Conservation (phyloP, 2,113 vertebrate genomes). For the Orcinus orca region DNA sequence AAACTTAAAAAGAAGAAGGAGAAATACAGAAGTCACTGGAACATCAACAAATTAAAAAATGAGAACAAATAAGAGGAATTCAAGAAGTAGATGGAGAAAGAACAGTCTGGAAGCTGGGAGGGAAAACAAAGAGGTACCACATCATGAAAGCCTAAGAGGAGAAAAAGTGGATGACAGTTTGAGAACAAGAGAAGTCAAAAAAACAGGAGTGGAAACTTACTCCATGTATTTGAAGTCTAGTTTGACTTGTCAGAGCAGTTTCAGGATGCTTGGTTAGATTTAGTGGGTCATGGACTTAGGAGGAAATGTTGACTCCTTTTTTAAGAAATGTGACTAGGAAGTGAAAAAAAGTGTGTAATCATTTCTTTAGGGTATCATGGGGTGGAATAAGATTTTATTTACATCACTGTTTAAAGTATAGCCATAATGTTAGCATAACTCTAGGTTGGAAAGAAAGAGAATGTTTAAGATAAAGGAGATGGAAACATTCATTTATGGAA, state of each 20-base stretch:
- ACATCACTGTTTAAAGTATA: neutral
- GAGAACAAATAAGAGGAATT: neutral
- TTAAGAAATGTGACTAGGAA: neutral
- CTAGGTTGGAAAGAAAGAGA: neutral
- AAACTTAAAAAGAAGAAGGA: neutral
- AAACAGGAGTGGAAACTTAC: neutral
- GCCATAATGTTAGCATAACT: neutral
- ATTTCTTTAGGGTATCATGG: neutral
- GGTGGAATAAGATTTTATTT: neutral
- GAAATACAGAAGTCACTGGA: neutral
- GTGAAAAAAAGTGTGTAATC: neutral
- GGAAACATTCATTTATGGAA: neutral
- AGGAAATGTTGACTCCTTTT: neutral
- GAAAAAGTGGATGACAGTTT: neutral
- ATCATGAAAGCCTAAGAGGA: neutral
- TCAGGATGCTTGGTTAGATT: neutral
- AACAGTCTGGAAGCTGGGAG: neutral
- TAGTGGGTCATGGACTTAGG: neutral
- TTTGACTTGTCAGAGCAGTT: neutral
- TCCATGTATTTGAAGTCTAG: neutral
- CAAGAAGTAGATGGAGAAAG: neutral
- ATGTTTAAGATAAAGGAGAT: neutral
- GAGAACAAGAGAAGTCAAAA: neutral
- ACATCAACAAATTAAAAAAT: neutral
- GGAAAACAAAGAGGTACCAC: neutral